Base-by-base conservation (phyloP, 2,797 vertebrate species). In the Xenops minutus region DNA sequence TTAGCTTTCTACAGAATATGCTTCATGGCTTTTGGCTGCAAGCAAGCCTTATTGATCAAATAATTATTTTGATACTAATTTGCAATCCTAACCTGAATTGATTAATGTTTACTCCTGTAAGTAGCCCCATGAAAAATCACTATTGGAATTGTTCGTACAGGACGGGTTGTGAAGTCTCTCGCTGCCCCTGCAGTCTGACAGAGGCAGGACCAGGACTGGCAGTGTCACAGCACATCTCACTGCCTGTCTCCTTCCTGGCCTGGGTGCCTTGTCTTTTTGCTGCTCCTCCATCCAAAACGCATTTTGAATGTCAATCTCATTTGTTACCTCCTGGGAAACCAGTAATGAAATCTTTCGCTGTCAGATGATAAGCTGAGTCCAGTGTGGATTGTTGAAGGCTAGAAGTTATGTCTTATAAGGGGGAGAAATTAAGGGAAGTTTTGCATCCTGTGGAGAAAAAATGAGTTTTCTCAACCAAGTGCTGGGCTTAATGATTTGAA, bases 91-190 rank as follows among this genome's bases (percentile, higher is more conserved):
- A 84, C 4, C 9, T 58, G 58, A 88, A 62, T 58, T 51, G 64
- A 73, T 88, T 51, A 75, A 44, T 78, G 18, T 74, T 95, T 84
- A 52, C 46, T 94, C 43, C 12, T 58, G 36, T 80, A 48, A 39
- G 46, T 68, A 64, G 48, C 46, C 37, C 37, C 27, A 18, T 3
- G 2, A 77, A 71, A 84, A 85, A 51, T 74, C 64, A 32, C 9
- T 64, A 16, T n/a, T 2, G 2, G 74, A 34, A 37, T 85, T 37
- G 32, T 76, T 49, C 34, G 51, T 32, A 12, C 26, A 30, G 64
- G 64, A 61, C 3, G 0, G 1, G 30, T 43, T 76, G 55, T 62
- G 76, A 64, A 68, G 62, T 30, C 63, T 30, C 43, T 62, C 27
- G 18, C 13, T 82, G 55, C 27, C 27, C 21, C 62, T 52, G 41